Evolutionary conservation across 2,888 invertebrate genomes (phyloP), one percentile per base, ranked within the genome.

Genomic region (Crossocerus cetratus): DNA sequence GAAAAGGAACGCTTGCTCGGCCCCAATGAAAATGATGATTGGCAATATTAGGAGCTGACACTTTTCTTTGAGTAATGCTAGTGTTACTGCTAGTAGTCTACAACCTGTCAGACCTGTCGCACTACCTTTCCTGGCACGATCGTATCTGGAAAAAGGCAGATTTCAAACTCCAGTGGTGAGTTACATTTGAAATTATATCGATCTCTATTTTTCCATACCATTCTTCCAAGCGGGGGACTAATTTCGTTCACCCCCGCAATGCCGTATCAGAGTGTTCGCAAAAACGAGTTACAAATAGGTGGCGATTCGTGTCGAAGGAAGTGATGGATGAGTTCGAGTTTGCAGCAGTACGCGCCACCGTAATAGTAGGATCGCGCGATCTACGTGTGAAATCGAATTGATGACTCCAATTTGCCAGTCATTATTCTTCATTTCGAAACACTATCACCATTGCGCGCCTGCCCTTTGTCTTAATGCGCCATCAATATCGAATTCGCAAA

Each of bases 1-100:
- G 0, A 96, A 95, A 86, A 97, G 93, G 88, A 97, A 98, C 0
- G 97, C 98, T 90, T 98, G 98, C 86, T 98, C 98, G 23, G 98
- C 94, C 0, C 98, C 98, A 78, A 97, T 97, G 91, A 98, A 98
- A 83, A 98, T 94, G 0, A 97, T 98, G 54, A 98, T 94, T 0
- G 98, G 98, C 66, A 98, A 91, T 79, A 98, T 92, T 43, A 98
- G 91, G 75, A 97, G 90, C 90, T 97, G 97, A 86, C 95, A 94
- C 32, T 94, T 94, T 88, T 96, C 94, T 32, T 93, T 91, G 65
- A 97, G 91, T 82, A 98, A 95, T 69, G 93, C 93, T 57, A 96
- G 88, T 0, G 98, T 98, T 4, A 96, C 96, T 0, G 94, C 93
- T 60, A 96, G 89, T 20, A 96, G 91, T 74, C 92, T 93, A 0